Conservation (phyloP, 2,888 invertebrate genomes). For the Cataglyphis albicans region DNA sequence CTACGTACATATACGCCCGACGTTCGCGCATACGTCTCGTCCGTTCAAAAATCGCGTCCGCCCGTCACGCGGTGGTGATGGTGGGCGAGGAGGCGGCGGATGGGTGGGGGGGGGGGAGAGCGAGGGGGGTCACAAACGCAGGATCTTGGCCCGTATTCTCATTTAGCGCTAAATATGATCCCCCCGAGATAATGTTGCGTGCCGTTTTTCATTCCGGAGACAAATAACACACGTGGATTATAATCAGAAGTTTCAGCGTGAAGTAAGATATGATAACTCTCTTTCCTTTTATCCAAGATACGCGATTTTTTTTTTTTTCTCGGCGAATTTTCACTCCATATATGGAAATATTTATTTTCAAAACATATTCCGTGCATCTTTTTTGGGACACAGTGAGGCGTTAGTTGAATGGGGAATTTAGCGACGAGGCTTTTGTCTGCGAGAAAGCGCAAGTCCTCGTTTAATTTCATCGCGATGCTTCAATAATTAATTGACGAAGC, state of each 20-base stretch:
- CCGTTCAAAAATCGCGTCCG: slow-evolving; percentile 51
- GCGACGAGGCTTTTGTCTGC: neutral
- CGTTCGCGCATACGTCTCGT: slow-evolving; percentile 58
- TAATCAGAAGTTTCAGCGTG: neutral
- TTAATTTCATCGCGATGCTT: slow-evolving; percentile 5
- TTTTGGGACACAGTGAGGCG: no score
- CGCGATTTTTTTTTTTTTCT: neutral
- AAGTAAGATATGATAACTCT: slow-evolving; percentile 14
- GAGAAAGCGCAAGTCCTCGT: neutral
- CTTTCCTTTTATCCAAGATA: slow-evolving; percentile 2
- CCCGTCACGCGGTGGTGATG: neutral
- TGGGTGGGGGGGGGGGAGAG: no score
- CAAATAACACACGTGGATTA: slow-evolving; percentile 2
- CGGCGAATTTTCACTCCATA: neutral
- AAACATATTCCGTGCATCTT: neutral
- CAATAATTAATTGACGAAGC: slow-evolving; percentile 35
- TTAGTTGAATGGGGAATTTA: neutral
- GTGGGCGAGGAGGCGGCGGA: neutral
- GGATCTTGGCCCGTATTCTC: slow-evolving; percentile 5
- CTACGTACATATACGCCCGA: slow-evolving; percentile 59
- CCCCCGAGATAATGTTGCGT: neutral
- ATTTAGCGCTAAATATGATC: slow-evolving; percentile 11
- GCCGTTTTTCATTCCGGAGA: neutral
- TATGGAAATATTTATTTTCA: neutral
- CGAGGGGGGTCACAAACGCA: no score